phyloP scores from a whole-genome alignment of 2,888 invertebrate species.

The Sphaeridia pumilis region DNA sequence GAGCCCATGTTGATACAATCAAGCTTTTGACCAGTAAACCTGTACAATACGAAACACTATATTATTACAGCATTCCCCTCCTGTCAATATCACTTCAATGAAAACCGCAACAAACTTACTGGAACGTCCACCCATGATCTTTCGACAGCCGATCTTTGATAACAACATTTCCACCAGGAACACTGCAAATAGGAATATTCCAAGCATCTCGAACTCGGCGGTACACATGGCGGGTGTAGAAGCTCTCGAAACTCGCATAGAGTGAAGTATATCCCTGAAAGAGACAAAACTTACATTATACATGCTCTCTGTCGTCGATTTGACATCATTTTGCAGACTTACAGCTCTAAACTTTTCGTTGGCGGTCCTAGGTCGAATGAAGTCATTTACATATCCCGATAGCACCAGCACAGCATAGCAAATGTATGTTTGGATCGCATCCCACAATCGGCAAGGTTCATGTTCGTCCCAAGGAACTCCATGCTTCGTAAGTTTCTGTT shows the following conservation, averaged over 20 bases:
- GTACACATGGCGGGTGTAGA: constrained; percentile 63
- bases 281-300: too few relatives aligned
- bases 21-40: constrained; percentile 67
- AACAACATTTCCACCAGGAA: constrained; percentile 75
- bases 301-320: too few relatives aligned
- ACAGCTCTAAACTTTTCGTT: constrained; percentile 66
- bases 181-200: constrained; percentile 87
- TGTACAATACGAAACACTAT: too few relatives aligned
- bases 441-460: background rate
- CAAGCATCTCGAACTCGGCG: constrained; percentile 87
- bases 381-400: constrained; percentile 69
- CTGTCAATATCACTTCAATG: too few relatives aligned
- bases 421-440: background rate
- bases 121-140: constrained; percentile 88
- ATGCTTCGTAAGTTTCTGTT: background rate
- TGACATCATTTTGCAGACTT: constrained; percentile 36
- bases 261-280: constrained; percentile 72
- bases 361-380: constrained; percentile 69
- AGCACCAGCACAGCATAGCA: constrained; percentile 1
- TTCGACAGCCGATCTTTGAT: constrained; percentile 70
- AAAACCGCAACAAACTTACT: constrained; percentile 50
- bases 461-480: constrained; percentile 1
- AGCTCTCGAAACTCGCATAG: constrained; percentile 68
- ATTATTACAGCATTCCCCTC: too few relatives aligned
- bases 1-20: constrained; percentile 89